Percentiles rank a stretch among this genome's conserved stretches.
Conservation (phyloP, 1,140 invertebrate genomes). For the Lasioglossum baleicum region DNA sequence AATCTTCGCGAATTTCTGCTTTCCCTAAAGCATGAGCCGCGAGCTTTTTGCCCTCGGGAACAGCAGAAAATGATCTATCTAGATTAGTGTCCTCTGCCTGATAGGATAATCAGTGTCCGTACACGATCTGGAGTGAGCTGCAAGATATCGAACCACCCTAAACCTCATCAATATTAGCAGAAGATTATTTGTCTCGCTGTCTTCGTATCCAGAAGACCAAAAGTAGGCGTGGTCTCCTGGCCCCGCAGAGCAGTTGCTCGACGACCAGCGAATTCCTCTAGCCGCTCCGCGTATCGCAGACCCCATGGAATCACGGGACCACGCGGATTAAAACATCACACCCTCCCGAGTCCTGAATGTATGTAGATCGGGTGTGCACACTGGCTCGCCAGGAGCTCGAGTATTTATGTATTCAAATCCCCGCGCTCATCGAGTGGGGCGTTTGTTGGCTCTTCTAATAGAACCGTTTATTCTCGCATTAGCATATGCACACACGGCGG, state of each 20-base stretch:
- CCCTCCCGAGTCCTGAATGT: conserved; percentile 62
- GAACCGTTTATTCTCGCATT: conserved; percentile 77
- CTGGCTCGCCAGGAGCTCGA: conserved; percentile 68
- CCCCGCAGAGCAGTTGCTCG: neutral
- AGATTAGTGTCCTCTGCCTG: too few relatives aligned
- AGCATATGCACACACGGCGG: conserved; percentile 73
- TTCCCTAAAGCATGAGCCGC: neutral
- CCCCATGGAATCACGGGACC: conserved; percentile 44
- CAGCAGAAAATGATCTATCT: too few relatives aligned
- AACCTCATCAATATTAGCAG: too few relatives aligned
- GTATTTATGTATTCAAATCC: conserved; percentile 79
- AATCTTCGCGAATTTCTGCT: neutral
- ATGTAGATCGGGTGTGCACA: conserved; percentile 66
- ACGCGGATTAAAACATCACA: conserved; percentile 72
- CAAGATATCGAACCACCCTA: too few relatives aligned
- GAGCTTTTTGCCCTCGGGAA: too few relatives aligned
- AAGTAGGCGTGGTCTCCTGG: too few relatives aligned
- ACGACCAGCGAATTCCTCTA: neutral
- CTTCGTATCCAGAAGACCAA: too few relatives aligned
- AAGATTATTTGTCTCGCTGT: too few relatives aligned
- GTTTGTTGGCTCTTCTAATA: conserved; percentile 77
- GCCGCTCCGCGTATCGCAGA: neutral
- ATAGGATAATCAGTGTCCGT: too few relatives aligned
- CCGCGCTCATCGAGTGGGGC: conserved; percentile 74
- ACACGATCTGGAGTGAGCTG: too few relatives aligned